Conservation (phyloP, 1,140 invertebrate species). For the Anadara kagoshimensis region DNA sequence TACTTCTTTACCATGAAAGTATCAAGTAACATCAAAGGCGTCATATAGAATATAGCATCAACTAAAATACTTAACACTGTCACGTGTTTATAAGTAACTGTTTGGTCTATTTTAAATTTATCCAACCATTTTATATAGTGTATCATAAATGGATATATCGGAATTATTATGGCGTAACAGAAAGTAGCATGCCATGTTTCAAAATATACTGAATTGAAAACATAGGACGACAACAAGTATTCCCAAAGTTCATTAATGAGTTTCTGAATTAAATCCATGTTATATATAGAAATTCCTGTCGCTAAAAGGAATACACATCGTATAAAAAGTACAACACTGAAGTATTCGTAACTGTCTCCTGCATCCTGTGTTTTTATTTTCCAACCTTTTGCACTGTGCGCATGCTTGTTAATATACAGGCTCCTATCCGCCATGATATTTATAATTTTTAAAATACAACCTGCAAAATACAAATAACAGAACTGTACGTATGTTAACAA, state of each 20-base stretch:
- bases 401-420: too few relatives aligned
- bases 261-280: slow-evolving; percentile 23
- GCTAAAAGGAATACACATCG: too few relatives aligned
- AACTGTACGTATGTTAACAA: too few relatives aligned
- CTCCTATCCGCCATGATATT: too few relatives aligned
- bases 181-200: slow-evolving; percentile 58
- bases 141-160: slow-evolving; percentile 50
- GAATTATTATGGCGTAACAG: slow-evolving; percentile 53
- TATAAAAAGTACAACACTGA: too few relatives aligned
- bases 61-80: slow-evolving; percentile 30
- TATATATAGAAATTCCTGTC: too few relatives aligned
- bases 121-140: slow-evolving; percentile 47
- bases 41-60: slow-evolving; percentile 50
- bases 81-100: slow-evolving; percentile 45
- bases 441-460: too few relatives aligned
- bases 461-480: too few relatives aligned
- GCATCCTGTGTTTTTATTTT: too few relatives aligned
- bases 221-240: slow-evolving; percentile 17
- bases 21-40: slow-evolving; percentile 58
- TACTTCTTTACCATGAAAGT: slow-evolving; percentile 66
- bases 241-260: slow-evolving; percentile 35
- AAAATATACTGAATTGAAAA: slow-evolving; percentile 65
- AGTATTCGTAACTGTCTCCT: too few relatives aligned
- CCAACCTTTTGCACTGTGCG: too few relatives aligned
- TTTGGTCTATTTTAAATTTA: slow-evolving; percentile 55